A percentile compares a stretch with the other conserved stretches of the same genome.
These are phyloP conservation scores for Riparia riparia DNA, from an alignment of 2,113 vertebrate genomes.

Conservation along the genomic window DNA sequence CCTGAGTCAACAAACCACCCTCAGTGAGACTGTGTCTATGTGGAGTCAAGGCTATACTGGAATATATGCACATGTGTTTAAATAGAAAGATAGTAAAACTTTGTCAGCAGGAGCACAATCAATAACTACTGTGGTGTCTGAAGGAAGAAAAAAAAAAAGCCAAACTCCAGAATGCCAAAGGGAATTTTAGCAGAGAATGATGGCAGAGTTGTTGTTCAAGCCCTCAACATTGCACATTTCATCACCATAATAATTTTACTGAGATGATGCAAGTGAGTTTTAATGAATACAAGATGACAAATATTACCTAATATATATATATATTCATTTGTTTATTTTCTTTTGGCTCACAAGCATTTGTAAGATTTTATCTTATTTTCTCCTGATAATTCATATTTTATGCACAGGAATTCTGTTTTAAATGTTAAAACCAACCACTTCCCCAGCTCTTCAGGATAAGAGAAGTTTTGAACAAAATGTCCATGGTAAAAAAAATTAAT, in stretches of 20 bases:
- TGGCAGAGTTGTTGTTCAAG: not conserved
- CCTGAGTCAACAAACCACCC: not conserved
- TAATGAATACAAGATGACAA: not conserved
- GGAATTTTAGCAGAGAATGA: not conserved
- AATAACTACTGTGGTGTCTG: not conserved
- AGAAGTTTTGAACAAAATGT: not conserved
- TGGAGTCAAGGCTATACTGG: not conserved
- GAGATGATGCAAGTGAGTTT: not conserved
- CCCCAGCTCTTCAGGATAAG: not conserved
- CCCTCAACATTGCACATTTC: not conserved
- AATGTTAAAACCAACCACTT: not conserved
- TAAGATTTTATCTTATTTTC: not conserved
- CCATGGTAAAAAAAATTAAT: accelerated
- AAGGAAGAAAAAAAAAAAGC: not conserved
- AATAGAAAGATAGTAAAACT: not conserved
- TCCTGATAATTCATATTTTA: not conserved
- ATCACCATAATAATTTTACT: not conserved
- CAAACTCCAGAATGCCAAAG: not conserved
- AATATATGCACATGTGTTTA: not conserved
- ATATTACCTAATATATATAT: not conserved
- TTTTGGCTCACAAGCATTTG: not conserved
- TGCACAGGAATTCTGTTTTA: not conserved
- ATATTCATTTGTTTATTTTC: not conserved
- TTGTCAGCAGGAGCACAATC: not conserved
- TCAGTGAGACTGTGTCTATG: not conserved